Evolutionary conservation across 1,140 invertebrate species (phyloP).

Genomic region (Psix sp.): DNA sequence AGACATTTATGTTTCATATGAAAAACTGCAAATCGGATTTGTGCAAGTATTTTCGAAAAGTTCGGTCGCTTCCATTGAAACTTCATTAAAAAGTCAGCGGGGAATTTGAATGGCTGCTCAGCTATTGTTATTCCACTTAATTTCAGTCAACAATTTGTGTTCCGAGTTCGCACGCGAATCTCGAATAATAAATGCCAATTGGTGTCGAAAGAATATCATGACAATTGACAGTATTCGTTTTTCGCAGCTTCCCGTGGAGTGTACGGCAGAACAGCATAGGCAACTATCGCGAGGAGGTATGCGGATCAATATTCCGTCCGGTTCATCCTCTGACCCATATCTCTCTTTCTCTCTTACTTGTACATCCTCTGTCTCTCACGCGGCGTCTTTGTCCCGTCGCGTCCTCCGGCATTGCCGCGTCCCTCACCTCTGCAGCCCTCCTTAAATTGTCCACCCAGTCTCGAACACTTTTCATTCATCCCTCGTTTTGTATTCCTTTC

Average conservation of each 20-base stretch:
- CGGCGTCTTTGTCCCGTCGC: conserved; percentile 25
- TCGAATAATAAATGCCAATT: conserved; percentile 27
- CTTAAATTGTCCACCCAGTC: conserved; percentile 26
- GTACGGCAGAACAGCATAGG: conserved; percentile 63
- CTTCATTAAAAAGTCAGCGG: no score
- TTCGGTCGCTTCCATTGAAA: no score
- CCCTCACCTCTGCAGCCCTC: conserved; percentile 3
- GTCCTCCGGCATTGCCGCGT: conserved; percentile 19
- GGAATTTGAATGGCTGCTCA: no score
- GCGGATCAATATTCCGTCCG: conserved; percentile 76
- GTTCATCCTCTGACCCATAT: conserved; percentile 76
- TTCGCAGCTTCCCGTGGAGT: conserved; percentile 59
- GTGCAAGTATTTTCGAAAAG: no score
- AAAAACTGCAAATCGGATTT: no score
- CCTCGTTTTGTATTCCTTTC: conserved; percentile 45
- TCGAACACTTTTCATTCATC: conserved; percentile 37
- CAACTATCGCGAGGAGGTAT: conserved; percentile 72
- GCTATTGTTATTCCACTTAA: no score
- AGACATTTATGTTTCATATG: no score
- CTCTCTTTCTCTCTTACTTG: conserved; percentile 71
- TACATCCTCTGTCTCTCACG: conserved; percentile 44
- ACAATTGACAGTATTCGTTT: no score
- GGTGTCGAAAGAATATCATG: conserved; percentile 51
- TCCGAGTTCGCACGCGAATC: no score
- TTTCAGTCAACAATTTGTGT: no score